Conservation (phyloP, 2,113 vertebrate genomes). For the Aleadryas rufinucha region DNA sequence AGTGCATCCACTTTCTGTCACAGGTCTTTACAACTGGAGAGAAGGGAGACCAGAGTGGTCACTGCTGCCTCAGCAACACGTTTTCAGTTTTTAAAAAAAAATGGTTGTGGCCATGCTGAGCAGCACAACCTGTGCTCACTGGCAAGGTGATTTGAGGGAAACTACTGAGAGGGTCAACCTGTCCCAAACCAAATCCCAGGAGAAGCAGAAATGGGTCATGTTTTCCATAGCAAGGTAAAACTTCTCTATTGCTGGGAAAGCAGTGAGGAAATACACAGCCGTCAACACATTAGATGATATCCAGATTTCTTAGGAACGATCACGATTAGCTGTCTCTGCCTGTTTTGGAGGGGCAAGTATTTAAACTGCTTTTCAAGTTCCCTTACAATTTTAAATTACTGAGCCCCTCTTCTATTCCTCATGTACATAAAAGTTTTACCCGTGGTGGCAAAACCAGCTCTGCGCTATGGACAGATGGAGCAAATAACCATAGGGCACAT, state of each 20-base stretch:
- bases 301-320: background rate
- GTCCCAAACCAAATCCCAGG: background rate
- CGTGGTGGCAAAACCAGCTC: background rate
- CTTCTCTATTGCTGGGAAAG: background rate
- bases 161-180: background rate
- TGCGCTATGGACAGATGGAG: background rate
- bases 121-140: background rate
- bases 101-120: too few relatives aligned
- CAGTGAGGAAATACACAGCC: background rate
- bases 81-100: background rate
- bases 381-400: background rate
- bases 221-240: background rate
- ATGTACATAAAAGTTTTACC: background rate
- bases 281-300: background rate
- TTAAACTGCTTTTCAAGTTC: background rate
- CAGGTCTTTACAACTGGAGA: background rate
- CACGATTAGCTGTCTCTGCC: background rate
- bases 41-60: background rate
- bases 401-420: background rate
- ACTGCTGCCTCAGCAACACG: accelerated
- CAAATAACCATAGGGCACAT: background rate
- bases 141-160: background rate
- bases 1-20: background rate
- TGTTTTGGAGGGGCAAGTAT: background rate
- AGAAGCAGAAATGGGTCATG: background rate